These are phyloP conservation scores for Dendrolimus kikuchii DNA, from an alignment of 1,140 invertebrate genomes.

Conservation along the genomic window DNA sequence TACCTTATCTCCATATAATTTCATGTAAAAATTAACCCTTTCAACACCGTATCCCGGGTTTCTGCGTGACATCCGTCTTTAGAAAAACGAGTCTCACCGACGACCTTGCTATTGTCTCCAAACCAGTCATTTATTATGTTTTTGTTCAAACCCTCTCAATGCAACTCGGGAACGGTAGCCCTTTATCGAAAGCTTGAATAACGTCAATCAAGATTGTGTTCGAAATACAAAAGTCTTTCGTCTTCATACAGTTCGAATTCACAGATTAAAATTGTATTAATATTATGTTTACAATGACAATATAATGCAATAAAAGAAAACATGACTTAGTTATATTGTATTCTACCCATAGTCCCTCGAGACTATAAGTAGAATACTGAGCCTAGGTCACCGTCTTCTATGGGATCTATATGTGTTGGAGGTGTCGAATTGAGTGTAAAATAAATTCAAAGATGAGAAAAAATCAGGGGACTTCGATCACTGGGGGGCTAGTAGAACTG, in stretches of 20 bases:
- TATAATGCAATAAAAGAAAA: no score
- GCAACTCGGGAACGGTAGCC: slow-evolving; percentile 13
- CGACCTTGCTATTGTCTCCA: slow-evolving; percentile 40
- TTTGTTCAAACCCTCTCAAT: slow-evolving; percentile 13
- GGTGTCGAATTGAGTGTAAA: background rate
- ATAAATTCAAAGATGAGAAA: background rate
- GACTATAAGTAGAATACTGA: no score
- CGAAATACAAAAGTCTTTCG: no score
- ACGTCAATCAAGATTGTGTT: background rate
- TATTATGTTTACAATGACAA: no score
- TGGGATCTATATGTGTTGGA: no score
- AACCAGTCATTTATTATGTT: slow-evolving; percentile 27
- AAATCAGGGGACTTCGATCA: background rate
- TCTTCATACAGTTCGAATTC: no score
- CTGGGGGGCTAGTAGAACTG: no score
- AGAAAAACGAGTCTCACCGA: slow-evolving; percentile 21
- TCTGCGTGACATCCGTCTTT: slow-evolving; percentile 29
- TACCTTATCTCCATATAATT: no score
- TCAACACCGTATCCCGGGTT: background rate
- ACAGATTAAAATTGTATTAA: no score
- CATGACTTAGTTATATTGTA: no score
- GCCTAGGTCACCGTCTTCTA: no score
- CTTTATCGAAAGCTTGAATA: slow-evolving; percentile 8
- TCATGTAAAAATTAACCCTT: background rate
- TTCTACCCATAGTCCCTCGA: no score